Percentiles rank a stretch among this genome's conserved stretches.
These are phyloP conservation scores for Pogonophryne albipinna DNA, from an alignment of 2,797 vertebrate genomes.

Conservation along the genomic window DNA sequence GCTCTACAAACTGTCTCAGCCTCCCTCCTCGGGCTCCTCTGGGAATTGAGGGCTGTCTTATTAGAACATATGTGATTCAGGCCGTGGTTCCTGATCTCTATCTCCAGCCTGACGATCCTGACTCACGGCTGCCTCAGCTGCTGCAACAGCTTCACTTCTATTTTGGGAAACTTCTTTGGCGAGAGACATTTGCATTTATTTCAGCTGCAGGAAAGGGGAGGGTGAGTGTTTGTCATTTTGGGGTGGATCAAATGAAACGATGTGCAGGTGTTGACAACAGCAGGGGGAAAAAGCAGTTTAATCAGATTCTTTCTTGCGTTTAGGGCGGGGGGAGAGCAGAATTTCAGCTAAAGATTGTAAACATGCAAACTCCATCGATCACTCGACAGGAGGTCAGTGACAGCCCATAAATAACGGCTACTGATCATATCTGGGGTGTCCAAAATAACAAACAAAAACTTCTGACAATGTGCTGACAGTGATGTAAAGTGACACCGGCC, in stretches of 20 bases:
- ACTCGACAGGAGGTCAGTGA: slow-evolving; percentile 29
- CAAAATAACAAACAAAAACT: slow-evolving; percentile 32
- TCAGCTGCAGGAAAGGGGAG: slow-evolving; percentile 19
- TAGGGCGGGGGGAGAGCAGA: not conserved
- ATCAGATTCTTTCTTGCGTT: slow-evolving; percentile 34
- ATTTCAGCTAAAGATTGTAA: slow-evolving; percentile 37
- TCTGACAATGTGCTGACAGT: slow-evolving; percentile 63
- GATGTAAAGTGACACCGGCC: slow-evolving; percentile 71
- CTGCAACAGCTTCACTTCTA: slow-evolving; percentile 56
- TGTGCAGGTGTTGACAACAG: slow-evolving; percentile 23
- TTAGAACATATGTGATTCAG: slow-evolving; percentile 34
- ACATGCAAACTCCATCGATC: slow-evolving; percentile 49
- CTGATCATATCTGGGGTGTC: slow-evolving; percentile 54
- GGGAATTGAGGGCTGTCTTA: slow-evolving; percentile 30
- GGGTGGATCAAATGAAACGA: slow-evolving; percentile 43
- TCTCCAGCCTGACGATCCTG: slow-evolving; percentile 35
- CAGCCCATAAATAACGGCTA: slow-evolving; percentile 38
- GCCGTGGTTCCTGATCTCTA: slow-evolving; percentile 40
- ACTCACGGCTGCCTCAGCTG: slow-evolving; percentile 59
- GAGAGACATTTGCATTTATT: slow-evolving; percentile 27
- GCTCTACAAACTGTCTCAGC: slow-evolving; percentile 32
- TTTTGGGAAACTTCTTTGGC: slow-evolving; percentile 53
- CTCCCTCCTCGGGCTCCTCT: slow-evolving; percentile 21
- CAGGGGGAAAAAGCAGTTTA: slow-evolving; percentile 22
- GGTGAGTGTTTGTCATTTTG: slow-evolving; percentile 46